Conservation (phyloP, 2,113 vertebrate genomes). For the Caloenas nicobarica region DNA sequence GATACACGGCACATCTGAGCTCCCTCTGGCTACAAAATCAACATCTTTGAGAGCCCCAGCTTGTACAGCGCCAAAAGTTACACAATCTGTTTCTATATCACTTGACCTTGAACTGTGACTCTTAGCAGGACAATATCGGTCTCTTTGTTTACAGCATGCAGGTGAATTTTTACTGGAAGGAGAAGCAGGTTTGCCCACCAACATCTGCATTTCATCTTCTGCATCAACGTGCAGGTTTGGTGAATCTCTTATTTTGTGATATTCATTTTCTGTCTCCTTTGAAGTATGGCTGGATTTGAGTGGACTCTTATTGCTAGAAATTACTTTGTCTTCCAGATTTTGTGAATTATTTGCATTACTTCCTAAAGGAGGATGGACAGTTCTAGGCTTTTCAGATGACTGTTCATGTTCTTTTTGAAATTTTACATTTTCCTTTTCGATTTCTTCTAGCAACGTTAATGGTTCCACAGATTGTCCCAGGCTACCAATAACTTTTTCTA, state of each 20-base stretch:
- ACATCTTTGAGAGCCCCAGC: constrained; percentile 60
- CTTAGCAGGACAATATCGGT: not conserved
- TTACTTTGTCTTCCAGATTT: constrained; percentile 24
- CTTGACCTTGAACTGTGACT: not conserved
- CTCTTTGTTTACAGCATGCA: not conserved
- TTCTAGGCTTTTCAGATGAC: not conserved
- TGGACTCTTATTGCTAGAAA: not conserved
- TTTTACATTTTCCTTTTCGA: constrained; percentile 85
- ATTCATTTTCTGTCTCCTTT: constrained; percentile 43
- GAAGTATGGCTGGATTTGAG: constrained; percentile 25
- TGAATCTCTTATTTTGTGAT: not conserved
- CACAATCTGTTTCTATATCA: constrained; percentile 63
- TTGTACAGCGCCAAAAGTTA: not conserved
- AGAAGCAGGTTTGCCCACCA: constrained; percentile 3
- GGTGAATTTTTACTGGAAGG: constrained; percentile 33
- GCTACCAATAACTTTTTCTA: constrained; percentile 88
- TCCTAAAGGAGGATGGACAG: not conserved
- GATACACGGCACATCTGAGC: constrained; percentile 65
- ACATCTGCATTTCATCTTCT: constrained; percentile 47
- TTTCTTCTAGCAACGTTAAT: constrained; percentile 87
- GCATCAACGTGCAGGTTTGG: not conserved
- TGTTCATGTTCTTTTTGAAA: constrained; percentile 54
- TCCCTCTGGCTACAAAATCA: constrained; percentile 84
- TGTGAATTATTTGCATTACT: not conserved
- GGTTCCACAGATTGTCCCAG: constrained; percentile 89